Conservation (phyloP, 2,888 invertebrate species). For the Neelides folsomi region DNA sequence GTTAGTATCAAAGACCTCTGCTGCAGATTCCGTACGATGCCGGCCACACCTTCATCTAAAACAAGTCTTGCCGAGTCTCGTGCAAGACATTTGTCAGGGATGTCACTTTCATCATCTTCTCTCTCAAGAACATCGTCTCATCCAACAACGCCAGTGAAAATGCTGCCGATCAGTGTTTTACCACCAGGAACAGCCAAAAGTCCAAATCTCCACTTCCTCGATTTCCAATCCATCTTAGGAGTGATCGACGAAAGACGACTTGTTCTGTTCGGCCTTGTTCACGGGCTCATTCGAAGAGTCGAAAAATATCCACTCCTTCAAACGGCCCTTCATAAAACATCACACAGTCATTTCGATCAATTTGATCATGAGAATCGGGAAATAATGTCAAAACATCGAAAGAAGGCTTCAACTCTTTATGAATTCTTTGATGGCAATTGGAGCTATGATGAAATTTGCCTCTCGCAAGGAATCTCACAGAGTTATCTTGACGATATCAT, state of each 20-base stretch:
- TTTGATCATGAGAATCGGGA: constrained; percentile 9
- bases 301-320: constrained; percentile 27
- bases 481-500: constrained; percentile 66
- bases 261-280: constrained; percentile 74
- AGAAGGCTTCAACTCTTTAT: constrained; percentile 34
- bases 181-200: background rate
- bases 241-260: constrained; percentile 63
- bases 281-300: constrained; percentile 59
- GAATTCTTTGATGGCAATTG: constrained; percentile 61
- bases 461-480: constrained; percentile 59
- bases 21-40: constrained; percentile 41
- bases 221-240: constrained; percentile 29
- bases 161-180: constrained; percentile 8
- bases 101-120: constrained; percentile 28
- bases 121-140: constrained; percentile 30
- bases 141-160: constrained; percentile 30
- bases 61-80: too few relatives aligned
- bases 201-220: constrained; percentile 6
- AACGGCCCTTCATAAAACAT: constrained; percentile 9
- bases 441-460: constrained; percentile 82
- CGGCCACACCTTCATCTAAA: constrained; percentile 14
- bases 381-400: constrained; percentile 19
- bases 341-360: constrained; percentile 2
- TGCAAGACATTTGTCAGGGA: constrained; percentile 8
- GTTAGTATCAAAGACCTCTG: constrained; percentile 64